Evolutionary conservation across 2,113 vertebrate genomes (phyloP).

Genomic region (Dendropsophus ebraccatus): DNA sequence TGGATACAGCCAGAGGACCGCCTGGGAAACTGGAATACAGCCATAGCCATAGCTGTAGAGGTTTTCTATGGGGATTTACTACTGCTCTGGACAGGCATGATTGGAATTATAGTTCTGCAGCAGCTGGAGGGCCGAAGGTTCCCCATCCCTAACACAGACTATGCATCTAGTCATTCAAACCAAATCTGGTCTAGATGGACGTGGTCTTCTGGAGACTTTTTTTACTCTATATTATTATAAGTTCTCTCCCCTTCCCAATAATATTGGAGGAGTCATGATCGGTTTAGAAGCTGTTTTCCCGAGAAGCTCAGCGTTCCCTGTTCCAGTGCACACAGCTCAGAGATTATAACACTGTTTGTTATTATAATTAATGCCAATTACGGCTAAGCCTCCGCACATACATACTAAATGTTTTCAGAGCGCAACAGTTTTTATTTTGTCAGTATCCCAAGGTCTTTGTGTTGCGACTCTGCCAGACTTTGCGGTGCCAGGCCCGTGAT

Average conservation of each 20-base stretch:
- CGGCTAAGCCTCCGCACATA: neutral
- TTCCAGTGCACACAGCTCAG: constrained; percentile 2
- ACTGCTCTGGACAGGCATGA: too few relatives aligned
- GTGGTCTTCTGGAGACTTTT: neutral
- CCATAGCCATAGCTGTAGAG: too few relatives aligned
- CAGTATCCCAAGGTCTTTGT: constrained; percentile 34
- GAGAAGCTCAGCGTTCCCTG: neutral
- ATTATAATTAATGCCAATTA: constrained; percentile 11
- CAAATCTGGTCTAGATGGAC: neutral
- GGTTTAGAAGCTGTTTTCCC: neutral
- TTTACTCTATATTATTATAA: neutral
- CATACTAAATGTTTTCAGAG: neutral
- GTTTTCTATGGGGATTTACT: too few relatives aligned
- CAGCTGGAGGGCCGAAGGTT: too few relatives aligned
- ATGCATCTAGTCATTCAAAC: too few relatives aligned
- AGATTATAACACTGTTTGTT: constrained; percentile 18
- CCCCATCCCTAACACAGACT: too few relatives aligned
- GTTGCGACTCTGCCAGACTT: constrained; percentile 9
- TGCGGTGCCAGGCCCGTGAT: constrained; percentile 33
- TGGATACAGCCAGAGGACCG: too few relatives aligned
- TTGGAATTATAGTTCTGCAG: too few relatives aligned
- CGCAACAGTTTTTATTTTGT: constrained; percentile 3
- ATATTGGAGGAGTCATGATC: neutral
- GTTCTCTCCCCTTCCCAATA: neutral
- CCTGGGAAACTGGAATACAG: too few relatives aligned